A percentile compares a stretch with the other conserved stretches of the same genome.
phyloP scores from a whole-genome alignment of 2,113 vertebrate species.

The Nannobrachium achirus region DNA sequence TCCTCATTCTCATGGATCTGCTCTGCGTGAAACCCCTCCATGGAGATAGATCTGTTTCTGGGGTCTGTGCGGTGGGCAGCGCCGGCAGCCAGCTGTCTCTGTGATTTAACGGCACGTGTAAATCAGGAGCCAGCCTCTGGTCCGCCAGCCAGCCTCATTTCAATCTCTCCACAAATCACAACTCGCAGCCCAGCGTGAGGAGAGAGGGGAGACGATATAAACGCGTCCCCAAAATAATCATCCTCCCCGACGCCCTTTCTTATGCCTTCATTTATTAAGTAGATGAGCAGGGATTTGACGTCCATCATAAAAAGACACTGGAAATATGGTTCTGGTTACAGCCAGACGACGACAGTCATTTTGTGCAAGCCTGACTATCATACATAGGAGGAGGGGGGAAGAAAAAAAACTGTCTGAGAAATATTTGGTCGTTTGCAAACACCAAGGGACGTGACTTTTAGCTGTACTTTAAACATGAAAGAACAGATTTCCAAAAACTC shows the following conservation, averaged over 20 bases:
- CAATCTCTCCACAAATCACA: slow-evolving; percentile 79
- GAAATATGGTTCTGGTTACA: slow-evolving; percentile 41
- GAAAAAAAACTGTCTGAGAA: slow-evolving; percentile 4
- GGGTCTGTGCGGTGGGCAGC: slow-evolving; percentile 50
- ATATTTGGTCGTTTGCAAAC: slow-evolving; percentile 31
- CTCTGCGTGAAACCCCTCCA: slow-evolving; percentile 32
- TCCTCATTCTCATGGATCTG: slow-evolving; percentile 48
- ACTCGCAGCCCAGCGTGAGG: slow-evolving; percentile 42
- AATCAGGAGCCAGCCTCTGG: slow-evolving; percentile 69
- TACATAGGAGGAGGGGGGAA: not conserved
- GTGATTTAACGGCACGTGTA: slow-evolving; percentile 77
- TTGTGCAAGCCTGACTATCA: slow-evolving; percentile 12
- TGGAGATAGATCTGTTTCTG: slow-evolving; percentile 62
- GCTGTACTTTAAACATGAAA: not conserved
- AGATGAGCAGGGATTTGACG: slow-evolving; percentile 58
- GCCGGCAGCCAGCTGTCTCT: slow-evolving; percentile 68
- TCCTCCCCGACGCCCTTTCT: slow-evolving; percentile 59
- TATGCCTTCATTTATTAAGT: slow-evolving; percentile 71
- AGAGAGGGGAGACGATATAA: slow-evolving; percentile 53
- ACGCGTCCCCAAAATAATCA: slow-evolving; percentile 72
- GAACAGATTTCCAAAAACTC: slow-evolving; percentile 23
- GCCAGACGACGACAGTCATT: slow-evolving; percentile 36
- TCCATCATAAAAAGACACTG: slow-evolving; percentile 57
- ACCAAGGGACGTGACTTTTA: slow-evolving; percentile 16
- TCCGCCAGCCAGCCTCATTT: slow-evolving; percentile 73